phyloP scores from a whole-genome alignment of 2,888 invertebrate species.

The Nemapogon koenigi region DNA sequence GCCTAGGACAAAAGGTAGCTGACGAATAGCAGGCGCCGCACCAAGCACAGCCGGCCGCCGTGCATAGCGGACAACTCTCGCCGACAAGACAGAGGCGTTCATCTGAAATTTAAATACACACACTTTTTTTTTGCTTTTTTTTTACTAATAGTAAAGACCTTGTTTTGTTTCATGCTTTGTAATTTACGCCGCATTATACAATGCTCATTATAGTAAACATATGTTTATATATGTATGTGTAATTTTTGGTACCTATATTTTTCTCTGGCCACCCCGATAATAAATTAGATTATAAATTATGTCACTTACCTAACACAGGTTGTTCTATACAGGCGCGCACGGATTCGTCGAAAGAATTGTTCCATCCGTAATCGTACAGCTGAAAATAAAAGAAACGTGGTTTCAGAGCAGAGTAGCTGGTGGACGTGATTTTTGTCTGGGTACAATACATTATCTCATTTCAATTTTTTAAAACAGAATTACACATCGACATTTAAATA shows the following conservation, averaged over 20 bases:
- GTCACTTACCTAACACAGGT: conserved; percentile 33
- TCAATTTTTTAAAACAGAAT: too few relatives aligned
- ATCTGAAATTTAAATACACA: conserved; percentile 28
- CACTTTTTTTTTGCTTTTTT: too few relatives aligned
- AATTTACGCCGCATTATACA: too few relatives aligned
- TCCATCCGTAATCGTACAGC: conserved; percentile 48
- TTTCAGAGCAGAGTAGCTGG: too few relatives aligned
- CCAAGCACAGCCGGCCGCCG: conserved; percentile 51
- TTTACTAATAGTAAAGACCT: too few relatives aligned
- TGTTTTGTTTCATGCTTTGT: too few relatives aligned
- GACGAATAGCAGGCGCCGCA: conserved; percentile 39
- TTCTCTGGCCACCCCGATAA: too few relatives aligned
- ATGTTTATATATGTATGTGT: neutral
- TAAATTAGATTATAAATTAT: neutral
- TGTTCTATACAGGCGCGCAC: conserved; percentile 37
- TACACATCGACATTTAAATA: too few relatives aligned
- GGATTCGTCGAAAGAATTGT: conserved; percentile 38
- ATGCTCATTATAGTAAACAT: neutral
- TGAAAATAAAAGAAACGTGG: too few relatives aligned
- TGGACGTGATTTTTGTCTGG: too few relatives aligned
- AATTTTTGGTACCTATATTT: too few relatives aligned
- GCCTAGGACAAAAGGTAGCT: conserved; percentile 32
- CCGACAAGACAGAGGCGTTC: conserved; percentile 31
- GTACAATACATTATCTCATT: too few relatives aligned
- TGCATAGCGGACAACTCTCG: conserved; percentile 41